phyloP scores from a whole-genome alignment of 2,888 invertebrate species.

The Dryobota labecula region DNA sequence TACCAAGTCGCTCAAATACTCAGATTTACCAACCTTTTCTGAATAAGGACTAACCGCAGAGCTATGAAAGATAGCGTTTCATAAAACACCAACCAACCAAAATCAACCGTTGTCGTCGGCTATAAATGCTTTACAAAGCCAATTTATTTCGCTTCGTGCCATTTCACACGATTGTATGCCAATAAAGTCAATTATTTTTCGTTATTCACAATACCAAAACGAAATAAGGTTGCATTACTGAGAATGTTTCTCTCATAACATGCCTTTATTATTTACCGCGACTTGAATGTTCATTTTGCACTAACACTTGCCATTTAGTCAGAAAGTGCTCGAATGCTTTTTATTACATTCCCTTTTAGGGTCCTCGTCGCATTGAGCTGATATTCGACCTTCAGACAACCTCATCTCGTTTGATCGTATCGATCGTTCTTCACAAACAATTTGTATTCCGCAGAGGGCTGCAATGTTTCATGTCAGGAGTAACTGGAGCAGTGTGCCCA shows the following conservation, averaged over 20 bases:
- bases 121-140: conserved; percentile 19
- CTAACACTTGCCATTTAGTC: conserved; percentile 23
- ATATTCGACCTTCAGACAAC: conserved; percentile 64
- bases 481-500: conserved; percentile 28
- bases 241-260: conserved; percentile 7
- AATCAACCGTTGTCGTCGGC: conserved; percentile 7
- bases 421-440: conserved; percentile 54
- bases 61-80: background rate
- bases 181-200: conserved; percentile 45
- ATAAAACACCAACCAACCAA: conserved; percentile 18
- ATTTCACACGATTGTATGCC: conserved; percentile 41
- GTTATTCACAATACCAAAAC: conserved; percentile 23
- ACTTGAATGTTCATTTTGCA: conserved; percentile 6
- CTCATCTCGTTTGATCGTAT: conserved; percentile 60
- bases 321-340: conserved; percentile 25
- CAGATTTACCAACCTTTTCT: background rate
- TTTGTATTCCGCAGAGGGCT: conserved; percentile 59
- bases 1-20: background rate
- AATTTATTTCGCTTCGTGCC: conserved; percentile 34
- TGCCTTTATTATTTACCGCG: conserved; percentile 5
- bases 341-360: conserved; percentile 28
- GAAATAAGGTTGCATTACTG: conserved; percentile 13
- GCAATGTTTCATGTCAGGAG: conserved; percentile 39
- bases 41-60: too few relatives aligned
- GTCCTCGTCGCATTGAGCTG: conserved; percentile 23